Evolutionary conservation across 2,888 invertebrate species (phyloP).

Genomic region (Exephanes ischioxanthus): DNA sequence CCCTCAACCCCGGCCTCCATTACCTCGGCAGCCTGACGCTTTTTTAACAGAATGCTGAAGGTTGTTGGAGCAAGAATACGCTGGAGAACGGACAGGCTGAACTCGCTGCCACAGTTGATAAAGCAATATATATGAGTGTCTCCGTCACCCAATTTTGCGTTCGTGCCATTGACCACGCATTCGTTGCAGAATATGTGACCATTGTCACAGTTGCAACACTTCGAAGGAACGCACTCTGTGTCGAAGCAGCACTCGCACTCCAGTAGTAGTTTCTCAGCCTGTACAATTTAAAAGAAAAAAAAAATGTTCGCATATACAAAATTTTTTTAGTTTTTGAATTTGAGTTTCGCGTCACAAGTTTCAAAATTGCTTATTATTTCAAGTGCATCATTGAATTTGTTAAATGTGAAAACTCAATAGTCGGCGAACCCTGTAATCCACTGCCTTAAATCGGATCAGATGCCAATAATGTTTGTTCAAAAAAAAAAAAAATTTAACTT

Average conservation of each 20-base stretch:
- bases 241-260: slow-evolving; percentile 87
- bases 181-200: slow-evolving; percentile 85
- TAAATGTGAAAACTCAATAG: background rate
- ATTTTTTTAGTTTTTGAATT: too few species aligned
- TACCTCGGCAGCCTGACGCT: slow-evolving; percentile 85
- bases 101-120: slow-evolving; percentile 83
- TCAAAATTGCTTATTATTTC: too few species aligned
- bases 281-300: slow-evolving; percentile 1
- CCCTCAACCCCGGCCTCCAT: slow-evolving; percentile 85
- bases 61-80: slow-evolving; percentile 83
- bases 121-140: slow-evolving; percentile 85
- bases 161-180: slow-evolving; percentile 84
- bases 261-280: slow-evolving; percentile 79
- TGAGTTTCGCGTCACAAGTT: too few species aligned
- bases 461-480: background rate
- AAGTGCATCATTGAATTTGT: background rate
- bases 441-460: background rate
- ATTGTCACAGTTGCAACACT: slow-evolving; percentile 79
- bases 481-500: slow-evolving; percentile 26
- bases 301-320: background rate
- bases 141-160: slow-evolving; percentile 84
- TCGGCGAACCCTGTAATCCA: too few species aligned
- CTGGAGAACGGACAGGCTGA: slow-evolving; percentile 81
- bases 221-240: slow-evolving; percentile 84
- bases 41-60: slow-evolving; percentile 84